Conservation (phyloP, 2,888 invertebrate genomes). For the Alviniconcha strummeri region DNA sequence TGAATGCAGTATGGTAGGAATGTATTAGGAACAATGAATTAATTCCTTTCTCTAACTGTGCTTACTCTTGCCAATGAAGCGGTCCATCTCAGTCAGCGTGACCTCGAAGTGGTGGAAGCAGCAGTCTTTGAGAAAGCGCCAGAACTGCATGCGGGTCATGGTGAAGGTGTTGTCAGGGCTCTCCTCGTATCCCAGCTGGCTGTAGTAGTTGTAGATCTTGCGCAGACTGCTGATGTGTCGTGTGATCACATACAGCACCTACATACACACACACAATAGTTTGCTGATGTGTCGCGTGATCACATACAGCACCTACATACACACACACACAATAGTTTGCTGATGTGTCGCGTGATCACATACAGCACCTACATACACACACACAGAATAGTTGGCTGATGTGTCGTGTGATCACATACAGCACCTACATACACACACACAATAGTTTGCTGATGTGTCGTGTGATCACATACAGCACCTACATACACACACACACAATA, state of each 20-base stretch:
- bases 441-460: too few relatives aligned
- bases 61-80: constrained; percentile 60
- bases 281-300: constrained; percentile 70
- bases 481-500: background rate
- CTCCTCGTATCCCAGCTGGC: constrained; percentile 68
- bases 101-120: constrained; percentile 65
- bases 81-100: constrained; percentile 71
- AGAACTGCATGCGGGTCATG: constrained; percentile 73
- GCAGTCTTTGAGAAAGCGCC: constrained; percentile 73
- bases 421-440: background rate
- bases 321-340: too few relatives aligned
- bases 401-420: background rate
- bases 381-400: too few relatives aligned
- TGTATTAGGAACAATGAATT: background rate
- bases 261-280: background rate
- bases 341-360: too few relatives aligned
- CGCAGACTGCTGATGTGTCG: constrained; percentile 69
- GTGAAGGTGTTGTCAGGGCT: constrained; percentile 72
- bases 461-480: background rate
- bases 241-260: constrained; percentile 70
- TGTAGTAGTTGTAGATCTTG: constrained; percentile 70
- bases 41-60: background rate
- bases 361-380: background rate
- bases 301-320: constrained; percentile 65
- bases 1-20: background rate